Evolutionary conservation across 2,113 vertebrate genomes (phyloP).

Genomic region (Mandrillus leucophaeus): DNA sequence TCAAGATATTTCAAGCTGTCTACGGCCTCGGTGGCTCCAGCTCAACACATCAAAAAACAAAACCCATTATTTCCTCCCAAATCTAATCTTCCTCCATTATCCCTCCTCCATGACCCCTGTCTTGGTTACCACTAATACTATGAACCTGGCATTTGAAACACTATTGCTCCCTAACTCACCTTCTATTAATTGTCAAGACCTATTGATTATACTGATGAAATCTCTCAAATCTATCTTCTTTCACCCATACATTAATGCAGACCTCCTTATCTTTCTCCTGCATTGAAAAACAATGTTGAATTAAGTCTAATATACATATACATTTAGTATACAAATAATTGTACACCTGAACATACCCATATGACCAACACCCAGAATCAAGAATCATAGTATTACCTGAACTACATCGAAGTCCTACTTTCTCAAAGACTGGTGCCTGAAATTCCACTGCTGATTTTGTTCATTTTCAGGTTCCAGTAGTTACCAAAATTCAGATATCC

Average conservation of each 20-base stretch:
- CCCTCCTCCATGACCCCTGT: background rate
- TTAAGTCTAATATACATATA: background rate
- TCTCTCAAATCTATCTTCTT: background rate
- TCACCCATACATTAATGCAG: background rate
- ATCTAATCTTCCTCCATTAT: background rate
- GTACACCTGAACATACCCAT: background rate
- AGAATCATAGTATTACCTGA: background rate
- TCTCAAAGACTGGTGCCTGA: background rate
- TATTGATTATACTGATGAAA: background rate
- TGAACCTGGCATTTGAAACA: background rate
- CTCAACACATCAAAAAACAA: background rate
- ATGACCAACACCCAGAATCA: background rate
- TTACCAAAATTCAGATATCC: background rate
- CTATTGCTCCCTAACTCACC: background rate
- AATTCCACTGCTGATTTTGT: background rate
- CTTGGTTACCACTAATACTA: background rate
- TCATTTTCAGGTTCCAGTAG: background rate
- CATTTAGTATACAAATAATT: background rate
- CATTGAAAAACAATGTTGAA: background rate
- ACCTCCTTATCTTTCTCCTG: background rate
- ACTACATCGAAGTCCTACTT: background rate
- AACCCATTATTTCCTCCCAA: background rate
- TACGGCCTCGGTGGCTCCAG: background rate
- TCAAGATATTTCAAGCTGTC: constrained; percentile 22
- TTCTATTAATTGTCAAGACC: background rate